Evolutionary conservation across 2,797 vertebrate species (phyloP).

Genomic region (Acanthopagrus latus): DNA sequence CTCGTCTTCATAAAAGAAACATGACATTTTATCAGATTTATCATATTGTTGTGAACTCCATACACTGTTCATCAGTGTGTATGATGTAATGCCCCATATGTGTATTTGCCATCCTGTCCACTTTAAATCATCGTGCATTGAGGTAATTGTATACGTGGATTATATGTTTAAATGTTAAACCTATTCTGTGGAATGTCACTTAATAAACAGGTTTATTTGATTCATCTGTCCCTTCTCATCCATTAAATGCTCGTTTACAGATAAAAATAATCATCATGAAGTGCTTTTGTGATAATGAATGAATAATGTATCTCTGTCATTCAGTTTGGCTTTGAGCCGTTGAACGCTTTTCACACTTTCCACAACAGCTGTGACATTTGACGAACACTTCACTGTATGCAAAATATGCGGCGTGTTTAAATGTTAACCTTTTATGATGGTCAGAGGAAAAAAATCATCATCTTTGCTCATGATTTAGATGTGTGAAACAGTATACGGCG

Average conservation of each 20-base stretch:
- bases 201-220: constrained; percentile 41
- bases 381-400: not conserved
- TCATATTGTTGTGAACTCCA: not conserved
- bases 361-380: constrained; percentile 41
- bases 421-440: constrained; percentile 31
- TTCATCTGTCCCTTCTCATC: not conserved
- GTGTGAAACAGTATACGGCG: not conserved
- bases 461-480: not conserved
- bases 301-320: constrained; percentile 32
- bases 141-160: not conserved
- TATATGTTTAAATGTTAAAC: not conserved
- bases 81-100: not conserved
- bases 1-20: not conserved
- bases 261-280: not conserved
- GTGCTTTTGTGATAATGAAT: constrained; percentile 14
- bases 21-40: not conserved
- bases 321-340: constrained; percentile 16
- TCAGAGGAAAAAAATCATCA: not conserved
- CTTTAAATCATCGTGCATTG: not conserved
- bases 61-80: not conserved
- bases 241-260: not conserved
- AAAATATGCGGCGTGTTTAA: constrained; percentile 35
- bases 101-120: not conserved
- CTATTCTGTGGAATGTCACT: constrained; percentile 7
- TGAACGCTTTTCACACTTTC: constrained; percentile 11